Evolutionary conservation across 2,888 invertebrate species (phyloP).

Genomic region (Darwinula stevensoni): DNA sequence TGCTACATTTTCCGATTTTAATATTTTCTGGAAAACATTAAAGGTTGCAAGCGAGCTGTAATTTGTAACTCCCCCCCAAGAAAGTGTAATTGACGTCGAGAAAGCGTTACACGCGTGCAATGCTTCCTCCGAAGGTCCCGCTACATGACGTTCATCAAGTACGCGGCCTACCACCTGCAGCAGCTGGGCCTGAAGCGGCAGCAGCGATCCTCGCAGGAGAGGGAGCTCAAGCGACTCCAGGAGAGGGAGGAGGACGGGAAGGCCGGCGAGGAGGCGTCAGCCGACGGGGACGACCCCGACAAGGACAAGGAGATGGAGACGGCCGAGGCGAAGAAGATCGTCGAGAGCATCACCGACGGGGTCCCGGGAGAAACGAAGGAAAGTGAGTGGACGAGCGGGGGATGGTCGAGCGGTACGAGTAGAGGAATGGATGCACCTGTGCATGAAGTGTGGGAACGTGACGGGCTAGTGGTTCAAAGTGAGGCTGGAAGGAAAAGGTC

Average conservation of each 20-base stretch:
- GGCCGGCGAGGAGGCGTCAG: slow-evolving; percentile 14
- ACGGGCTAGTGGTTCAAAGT: no score
- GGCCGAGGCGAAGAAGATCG: slow-evolving; percentile 33
- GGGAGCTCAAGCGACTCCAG: neutral
- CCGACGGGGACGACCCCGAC: slow-evolving; percentile 19
- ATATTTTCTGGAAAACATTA: no score
- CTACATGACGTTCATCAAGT: slow-evolving; percentile 84
- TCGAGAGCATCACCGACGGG: slow-evolving; percentile 55
- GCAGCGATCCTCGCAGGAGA: neutral
- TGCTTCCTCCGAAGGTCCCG: slow-evolving; percentile 20
- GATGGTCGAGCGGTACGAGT: no score
- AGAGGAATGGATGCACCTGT: no score
- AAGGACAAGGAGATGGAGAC: slow-evolving; percentile 16
- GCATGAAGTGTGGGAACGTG: no score
- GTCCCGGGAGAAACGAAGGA: slow-evolving; percentile 46
- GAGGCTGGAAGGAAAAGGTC: no score
- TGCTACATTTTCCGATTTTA: no score
- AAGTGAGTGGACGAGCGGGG: slow-evolving; percentile 26
- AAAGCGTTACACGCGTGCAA: no score
- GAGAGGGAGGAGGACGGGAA: slow-evolving; percentile 15
- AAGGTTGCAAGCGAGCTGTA: no score
- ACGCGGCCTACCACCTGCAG: slow-evolving; percentile 80
- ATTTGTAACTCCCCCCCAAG: no score
- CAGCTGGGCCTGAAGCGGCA: slow-evolving; percentile 30
- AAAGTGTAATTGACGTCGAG: no score